These are phyloP conservation scores for Phocoena phocoena DNA, from an alignment of 2,113 vertebrate species.

Conservation along the genomic window DNA sequence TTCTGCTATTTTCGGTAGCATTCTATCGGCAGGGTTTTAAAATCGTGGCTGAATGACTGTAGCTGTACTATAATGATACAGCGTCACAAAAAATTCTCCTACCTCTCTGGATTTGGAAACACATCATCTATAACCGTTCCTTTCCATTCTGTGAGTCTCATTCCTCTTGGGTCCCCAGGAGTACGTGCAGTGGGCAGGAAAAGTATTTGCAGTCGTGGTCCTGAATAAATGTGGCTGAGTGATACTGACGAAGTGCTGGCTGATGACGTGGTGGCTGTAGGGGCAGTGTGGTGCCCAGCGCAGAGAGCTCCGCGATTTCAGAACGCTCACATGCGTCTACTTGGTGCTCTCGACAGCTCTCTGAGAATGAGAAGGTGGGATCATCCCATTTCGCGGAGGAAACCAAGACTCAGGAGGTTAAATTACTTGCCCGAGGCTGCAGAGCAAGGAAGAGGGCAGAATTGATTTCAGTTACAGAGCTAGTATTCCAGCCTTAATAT, in stretches of 20 bases:
- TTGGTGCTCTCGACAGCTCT: neutral
- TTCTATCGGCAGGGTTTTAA: neutral
- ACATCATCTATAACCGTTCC: neutral
- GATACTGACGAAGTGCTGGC: neutral
- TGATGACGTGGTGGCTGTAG: fast-evolving
- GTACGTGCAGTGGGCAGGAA: neutral
- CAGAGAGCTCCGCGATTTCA: neutral
- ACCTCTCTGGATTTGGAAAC: neutral
- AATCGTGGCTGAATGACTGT: neutral
- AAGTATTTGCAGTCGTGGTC: neutral
- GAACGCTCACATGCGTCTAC: fast-evolving
- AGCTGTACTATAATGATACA: neutral
- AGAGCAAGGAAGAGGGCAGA: neutral
- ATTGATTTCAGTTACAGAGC: neutral
- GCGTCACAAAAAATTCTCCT: neutral
- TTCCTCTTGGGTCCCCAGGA: neutral
- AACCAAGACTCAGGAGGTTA: neutral
- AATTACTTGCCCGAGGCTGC: neutral
- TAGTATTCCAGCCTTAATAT: neutral
- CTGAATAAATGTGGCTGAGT: neutral
- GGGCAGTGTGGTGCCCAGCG: fast-evolving
- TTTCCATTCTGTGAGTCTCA: neutral
- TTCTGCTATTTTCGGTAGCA: conserved; percentile 53
- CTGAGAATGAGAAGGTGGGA: neutral
- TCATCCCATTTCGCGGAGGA: neutral